Evolutionary conservation across 2,797 vertebrate genomes (phyloP).

Genomic region (Arremon brunneinucha): DNA sequence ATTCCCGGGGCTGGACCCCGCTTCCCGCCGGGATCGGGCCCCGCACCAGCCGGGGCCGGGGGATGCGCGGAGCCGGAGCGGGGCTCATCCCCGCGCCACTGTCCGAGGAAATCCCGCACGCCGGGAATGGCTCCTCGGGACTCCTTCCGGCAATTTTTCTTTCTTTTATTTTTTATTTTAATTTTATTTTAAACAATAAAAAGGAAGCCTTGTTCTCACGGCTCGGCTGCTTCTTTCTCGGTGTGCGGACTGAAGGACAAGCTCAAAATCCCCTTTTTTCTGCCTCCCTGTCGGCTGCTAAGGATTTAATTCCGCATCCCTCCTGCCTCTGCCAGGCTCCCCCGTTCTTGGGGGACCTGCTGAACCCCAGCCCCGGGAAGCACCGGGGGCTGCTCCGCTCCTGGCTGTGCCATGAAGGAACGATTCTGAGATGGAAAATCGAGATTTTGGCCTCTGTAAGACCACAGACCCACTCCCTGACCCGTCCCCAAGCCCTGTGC

Average conservation of each 20-base stretch:
- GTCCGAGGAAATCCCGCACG: not conserved
- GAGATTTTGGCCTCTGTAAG: not conserved
- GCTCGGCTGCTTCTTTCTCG: not conserved
- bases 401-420: not conserved
- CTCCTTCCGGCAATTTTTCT: not conserved
- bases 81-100: not conserved
- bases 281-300: rapidly evolving
- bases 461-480: not conserved
- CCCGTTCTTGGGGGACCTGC: not conserved
- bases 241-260: too few species aligned
- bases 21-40: not conserved
- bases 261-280: not conserved
- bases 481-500: too few species aligned
- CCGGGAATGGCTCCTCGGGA: not conserved
- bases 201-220: not conserved
- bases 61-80: not conserved
- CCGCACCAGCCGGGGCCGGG: not conserved
- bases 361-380: not conserved
- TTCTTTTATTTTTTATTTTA: not conserved
- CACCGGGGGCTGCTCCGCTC: rapidly evolving
- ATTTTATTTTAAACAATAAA: conserved; percentile 16
- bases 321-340: rapidly evolving
- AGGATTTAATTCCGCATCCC: rapidly evolving
- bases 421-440: not conserved
- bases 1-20: not conserved